A percentile compares a stretch with the other conserved stretches of the same genome.
Conservation (phyloP, 2,113 vertebrate species). For the Tupaia tana region DNA sequence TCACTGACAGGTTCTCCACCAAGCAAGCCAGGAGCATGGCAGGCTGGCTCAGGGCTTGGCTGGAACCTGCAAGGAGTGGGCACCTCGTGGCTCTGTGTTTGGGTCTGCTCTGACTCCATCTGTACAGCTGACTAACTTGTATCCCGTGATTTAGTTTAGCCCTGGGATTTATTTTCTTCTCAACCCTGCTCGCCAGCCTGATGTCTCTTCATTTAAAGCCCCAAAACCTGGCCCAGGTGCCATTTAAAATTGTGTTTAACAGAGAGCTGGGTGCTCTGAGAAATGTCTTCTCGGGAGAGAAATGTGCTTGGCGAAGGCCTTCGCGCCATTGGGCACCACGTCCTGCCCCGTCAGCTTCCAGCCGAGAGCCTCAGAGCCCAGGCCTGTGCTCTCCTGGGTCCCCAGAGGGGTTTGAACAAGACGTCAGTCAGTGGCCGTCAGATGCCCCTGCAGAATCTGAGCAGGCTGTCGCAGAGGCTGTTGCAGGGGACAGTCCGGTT, state of each 20-base stretch:
- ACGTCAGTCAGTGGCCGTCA: background rate
- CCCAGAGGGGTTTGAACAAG: background rate
- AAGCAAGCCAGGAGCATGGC: background rate
- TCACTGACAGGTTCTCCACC: background rate
- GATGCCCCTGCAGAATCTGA: background rate
- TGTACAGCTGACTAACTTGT: background rate
- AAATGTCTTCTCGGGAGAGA: background rate
- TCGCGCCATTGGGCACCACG: background rate
- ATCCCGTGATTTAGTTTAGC: background rate
- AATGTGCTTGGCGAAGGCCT: background rate
- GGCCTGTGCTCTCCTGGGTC: background rate
- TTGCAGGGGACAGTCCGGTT: background rate
- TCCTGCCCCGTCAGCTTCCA: background rate
- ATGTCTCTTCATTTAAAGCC: constrained; percentile 39
- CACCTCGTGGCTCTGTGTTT: background rate
- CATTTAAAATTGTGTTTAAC: background rate
- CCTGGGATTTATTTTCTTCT: background rate
- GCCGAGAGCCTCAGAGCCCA: background rate
- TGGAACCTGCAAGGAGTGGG: background rate
- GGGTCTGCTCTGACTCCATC: background rate
- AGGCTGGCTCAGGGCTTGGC: background rate
- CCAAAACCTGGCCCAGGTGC: background rate
- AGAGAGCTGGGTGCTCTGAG: background rate
- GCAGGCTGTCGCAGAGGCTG: accelerated
- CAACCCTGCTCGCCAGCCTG: background rate